Evolutionary conservation across 2,888 invertebrate genomes (phyloP).

Genomic region (Pollenia labialis): DNA sequence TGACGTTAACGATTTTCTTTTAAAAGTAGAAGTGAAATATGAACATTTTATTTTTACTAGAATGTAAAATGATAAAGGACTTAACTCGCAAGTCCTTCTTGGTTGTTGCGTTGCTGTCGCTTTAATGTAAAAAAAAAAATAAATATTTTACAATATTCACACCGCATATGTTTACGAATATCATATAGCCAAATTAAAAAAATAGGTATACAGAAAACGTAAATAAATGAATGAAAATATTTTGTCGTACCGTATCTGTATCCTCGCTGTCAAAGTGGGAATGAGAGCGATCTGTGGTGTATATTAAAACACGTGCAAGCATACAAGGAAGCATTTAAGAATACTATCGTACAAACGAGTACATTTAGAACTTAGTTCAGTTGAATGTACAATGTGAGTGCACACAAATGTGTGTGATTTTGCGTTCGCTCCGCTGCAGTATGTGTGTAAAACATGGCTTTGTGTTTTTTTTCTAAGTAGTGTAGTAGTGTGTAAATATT

Average conservation of each 20-base stretch:
- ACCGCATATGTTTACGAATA: conserved; percentile 27
- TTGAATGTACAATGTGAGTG: conserved; percentile 2
- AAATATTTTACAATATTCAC: conserved; percentile 43
- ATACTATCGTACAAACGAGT: not conserved
- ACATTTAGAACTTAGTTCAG: not conserved
- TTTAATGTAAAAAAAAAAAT: conserved; percentile 10
- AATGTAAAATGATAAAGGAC: conserved; percentile 41
- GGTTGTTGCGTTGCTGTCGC: conserved; percentile 18
- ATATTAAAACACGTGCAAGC: not conserved
- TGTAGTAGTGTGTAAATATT: conserved; percentile 60
- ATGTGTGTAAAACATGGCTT: not conserved
- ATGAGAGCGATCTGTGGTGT: conserved; percentile 14
- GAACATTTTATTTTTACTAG: not conserved
- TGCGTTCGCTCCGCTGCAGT: not conserved
- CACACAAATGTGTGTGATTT: not conserved
- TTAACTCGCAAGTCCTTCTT: conserved; percentile 41
- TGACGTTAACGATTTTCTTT: conserved; percentile 34
- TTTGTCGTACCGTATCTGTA: conserved; percentile 7
- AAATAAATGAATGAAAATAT: conserved; percentile 26
- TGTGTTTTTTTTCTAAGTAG: conserved; percentile 22
- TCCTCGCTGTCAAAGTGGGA: conserved; percentile 26
- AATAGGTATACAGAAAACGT: not conserved
- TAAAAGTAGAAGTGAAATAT: conserved; percentile 19
- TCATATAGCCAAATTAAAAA: not conserved
- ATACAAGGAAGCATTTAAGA: not conserved